These are phyloP conservation scores for Sapayoa aenigma DNA, from an alignment of 2,113 vertebrate species.

Conservation along the genomic window DNA sequence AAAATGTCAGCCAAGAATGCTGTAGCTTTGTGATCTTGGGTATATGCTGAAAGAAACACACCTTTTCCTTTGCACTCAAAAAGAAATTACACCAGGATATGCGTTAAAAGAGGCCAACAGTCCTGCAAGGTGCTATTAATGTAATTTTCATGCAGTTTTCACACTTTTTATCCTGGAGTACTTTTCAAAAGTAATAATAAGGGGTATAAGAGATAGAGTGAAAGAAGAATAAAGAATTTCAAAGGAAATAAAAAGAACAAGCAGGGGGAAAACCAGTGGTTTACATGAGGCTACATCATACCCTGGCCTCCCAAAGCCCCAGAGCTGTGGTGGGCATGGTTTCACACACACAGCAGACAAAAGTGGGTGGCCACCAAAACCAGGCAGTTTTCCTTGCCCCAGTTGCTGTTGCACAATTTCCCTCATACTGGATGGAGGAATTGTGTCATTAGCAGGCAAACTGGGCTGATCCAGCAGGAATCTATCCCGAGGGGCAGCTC, in stretches of 20 bases:
- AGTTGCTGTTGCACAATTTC: neutral
- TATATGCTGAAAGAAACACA: neutral
- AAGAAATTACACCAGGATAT: neutral
- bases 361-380: neutral
- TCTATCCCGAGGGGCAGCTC: neutral
- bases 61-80: neutral
- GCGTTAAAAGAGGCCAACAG: neutral
- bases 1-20: neutral
- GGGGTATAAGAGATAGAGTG: neutral
- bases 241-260: neutral
- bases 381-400: neutral
- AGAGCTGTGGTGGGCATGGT: neutral
- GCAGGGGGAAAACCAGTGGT: neutral
- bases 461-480: neutral
- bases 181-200: neutral
- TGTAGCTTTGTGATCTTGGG: neutral
- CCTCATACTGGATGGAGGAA: neutral
- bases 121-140: neutral
- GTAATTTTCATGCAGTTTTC: neutral
- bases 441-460: fast-evolving
- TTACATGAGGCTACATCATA: neutral
- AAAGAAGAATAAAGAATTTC: neutral
- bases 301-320: neutral
- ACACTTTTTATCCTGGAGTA: neutral
- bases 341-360: neutral